Percentiles rank a stretch among this genome's conserved stretches.
phyloP scores from a whole-genome alignment of 1,140 invertebrate species.

The Cotesia chilonis region DNA sequence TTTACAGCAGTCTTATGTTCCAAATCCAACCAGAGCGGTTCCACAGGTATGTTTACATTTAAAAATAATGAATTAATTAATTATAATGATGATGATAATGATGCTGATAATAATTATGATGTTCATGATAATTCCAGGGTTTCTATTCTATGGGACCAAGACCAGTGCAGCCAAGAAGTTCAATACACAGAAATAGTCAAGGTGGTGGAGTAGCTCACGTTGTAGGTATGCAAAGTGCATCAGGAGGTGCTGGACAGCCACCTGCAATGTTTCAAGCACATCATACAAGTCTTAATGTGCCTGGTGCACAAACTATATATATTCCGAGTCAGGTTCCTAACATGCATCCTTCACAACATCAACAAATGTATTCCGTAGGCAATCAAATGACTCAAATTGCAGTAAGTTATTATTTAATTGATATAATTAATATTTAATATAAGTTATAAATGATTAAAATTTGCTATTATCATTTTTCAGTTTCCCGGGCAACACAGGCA shows the following conservation, averaged over 20 bases:
- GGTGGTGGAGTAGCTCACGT: constrained; percentile 50
- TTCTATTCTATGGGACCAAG: constrained; percentile 53
- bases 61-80: not conserved
- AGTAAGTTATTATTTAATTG: constrained; percentile 42
- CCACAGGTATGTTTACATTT: constrained; percentile 44
- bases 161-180: constrained; percentile 52
- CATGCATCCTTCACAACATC: constrained; percentile 50
- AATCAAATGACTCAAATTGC: constrained; percentile 51
- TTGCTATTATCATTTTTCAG: constrained; percentile 45
- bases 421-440: not conserved
- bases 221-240: constrained; percentile 51
- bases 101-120: constrained; percentile 18
- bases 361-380: constrained; percentile 51
- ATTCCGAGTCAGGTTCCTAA: constrained; percentile 49
- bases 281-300: constrained; percentile 46
- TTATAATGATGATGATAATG: constrained; percentile 2
- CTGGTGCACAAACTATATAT: constrained; percentile 48
- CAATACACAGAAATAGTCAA: constrained; percentile 55
- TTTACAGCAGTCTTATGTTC: constrained; percentile 50
- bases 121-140: constrained; percentile 42
- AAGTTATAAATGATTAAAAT: not conserved
- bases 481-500: constrained; percentile 54
- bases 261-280: constrained; percentile 51
- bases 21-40: constrained; percentile 48
- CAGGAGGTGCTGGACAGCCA: constrained; percentile 52